Conservation (phyloP, 2,113 vertebrate genomes). For the Brachypteracias leptosomus region DNA sequence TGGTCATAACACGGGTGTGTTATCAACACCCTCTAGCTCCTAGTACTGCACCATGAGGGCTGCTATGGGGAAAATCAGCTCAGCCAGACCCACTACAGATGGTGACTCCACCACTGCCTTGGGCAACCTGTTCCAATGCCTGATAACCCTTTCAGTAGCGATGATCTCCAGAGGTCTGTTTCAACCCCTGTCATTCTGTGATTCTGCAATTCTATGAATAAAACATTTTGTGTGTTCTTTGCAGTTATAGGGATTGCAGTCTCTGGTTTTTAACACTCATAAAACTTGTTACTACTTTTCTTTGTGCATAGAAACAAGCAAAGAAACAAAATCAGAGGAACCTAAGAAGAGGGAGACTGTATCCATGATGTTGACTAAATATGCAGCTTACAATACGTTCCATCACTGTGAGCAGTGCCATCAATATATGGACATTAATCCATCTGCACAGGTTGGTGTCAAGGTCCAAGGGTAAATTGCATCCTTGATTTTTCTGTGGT, state of each 20-base stretch:
- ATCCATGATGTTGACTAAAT: slow-evolving; percentile 92
- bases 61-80: no score
- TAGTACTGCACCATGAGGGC: no score
- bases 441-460: slow-evolving; percentile 81
- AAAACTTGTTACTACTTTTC: background rate
- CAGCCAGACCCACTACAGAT: no score
- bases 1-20: no score
- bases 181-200: no score
- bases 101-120: no score
- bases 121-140: no score
- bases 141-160: no score
- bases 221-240: background rate
- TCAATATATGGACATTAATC: slow-evolving; percentile 88
- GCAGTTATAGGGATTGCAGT: background rate
- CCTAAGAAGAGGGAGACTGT: slow-evolving; percentile 82
- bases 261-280: background rate
- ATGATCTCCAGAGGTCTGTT: no score
- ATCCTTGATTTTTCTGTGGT: background rate
- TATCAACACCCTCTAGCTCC: no score
- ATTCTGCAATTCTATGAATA: background rate
- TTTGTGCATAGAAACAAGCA: slow-evolving; percentile 72
- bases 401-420: slow-evolving; percentile 98
- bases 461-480: background rate
- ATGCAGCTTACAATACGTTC: slow-evolving; percentile 95
- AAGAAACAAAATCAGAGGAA: slow-evolving; percentile 74